These are phyloP conservation scores for Caenorhabditis elegans DNA, from an alignment of 1,140 invertebrate genomes.

Conservation along the genomic window WBcel235 BX284604.4:12130501-12131000, in stretches of 20 bases:
- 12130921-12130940: constrained; percentile 22
- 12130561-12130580: not conserved
- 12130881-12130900: not conserved
- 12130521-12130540: too few species aligned
- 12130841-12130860: not conserved
- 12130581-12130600: too few species aligned
- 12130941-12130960: not conserved
- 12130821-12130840: not conserved
- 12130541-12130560: not conserved
- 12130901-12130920: constrained; percentile 15
- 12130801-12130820: constrained; percentile 20
- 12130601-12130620: not conserved
- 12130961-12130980: constrained; percentile 2
- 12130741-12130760: constrained; percentile 2
- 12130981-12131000: constrained; percentile 10
- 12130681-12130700: constrained; percentile 1
- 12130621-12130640: not conserved
- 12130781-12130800: constrained; percentile 31
- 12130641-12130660: constrained; percentile 26
- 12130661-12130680: not conserved
- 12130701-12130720: not conserved
- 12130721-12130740: constrained; percentile 8
- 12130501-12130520: too few species aligned
- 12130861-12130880: not conserved
- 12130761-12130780: constrained; percentile 4